phyloP scores from a whole-genome alignment of 1,140 invertebrate genomes.

The Pemphigus obesinymphae region DNA sequence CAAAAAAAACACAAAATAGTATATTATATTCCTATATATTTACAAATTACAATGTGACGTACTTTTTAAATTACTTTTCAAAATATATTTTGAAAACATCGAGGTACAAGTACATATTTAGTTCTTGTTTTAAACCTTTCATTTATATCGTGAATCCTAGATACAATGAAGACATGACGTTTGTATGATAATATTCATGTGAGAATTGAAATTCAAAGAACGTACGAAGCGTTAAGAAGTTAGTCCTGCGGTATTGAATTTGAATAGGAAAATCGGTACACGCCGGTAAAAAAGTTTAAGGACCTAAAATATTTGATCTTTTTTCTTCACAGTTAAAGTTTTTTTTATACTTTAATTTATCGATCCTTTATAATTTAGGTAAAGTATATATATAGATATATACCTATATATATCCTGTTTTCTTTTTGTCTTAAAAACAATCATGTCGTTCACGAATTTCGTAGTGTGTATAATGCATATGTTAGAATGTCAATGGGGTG shows the following conservation, averaged over 20 bases:
- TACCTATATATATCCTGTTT: too few relatives aligned
- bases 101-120: not conserved
- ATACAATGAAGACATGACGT: not conserved
- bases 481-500: not conserved
- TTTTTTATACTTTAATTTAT: not conserved
- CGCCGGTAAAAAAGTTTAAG: not conserved
- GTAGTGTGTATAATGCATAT: not conserved
- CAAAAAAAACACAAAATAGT: too few relatives aligned
- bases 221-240: not conserved
- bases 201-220: not conserved
- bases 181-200: not conserved
- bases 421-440: too few relatives aligned
- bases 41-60: not conserved
- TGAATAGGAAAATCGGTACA: not conserved
- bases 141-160: not conserved
- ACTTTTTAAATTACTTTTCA: not conserved
- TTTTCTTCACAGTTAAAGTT: not conserved
- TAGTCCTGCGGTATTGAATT: conserved; percentile 5
- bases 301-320: not conserved
- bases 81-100: not conserved
- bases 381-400: too few relatives aligned
- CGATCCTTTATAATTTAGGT: not conserved
- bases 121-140: not conserved
- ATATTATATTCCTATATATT: not conserved
- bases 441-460: not conserved